phyloP scores from a whole-genome alignment of 2,888 invertebrate species.

The Trichogramma dendrolimi region DNA sequence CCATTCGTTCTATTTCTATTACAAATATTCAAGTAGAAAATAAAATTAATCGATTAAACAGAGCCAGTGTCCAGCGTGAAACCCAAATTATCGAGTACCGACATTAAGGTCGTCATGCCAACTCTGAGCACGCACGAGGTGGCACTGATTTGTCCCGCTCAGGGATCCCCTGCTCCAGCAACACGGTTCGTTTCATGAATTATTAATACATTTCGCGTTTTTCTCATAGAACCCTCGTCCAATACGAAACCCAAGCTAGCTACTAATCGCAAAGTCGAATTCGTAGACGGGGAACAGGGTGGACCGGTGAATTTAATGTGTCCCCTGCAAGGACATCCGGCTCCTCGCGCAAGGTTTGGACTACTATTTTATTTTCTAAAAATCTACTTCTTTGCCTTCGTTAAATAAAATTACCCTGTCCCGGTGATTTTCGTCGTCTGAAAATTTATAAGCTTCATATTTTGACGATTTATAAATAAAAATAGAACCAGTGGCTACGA shows the following conservation, averaged over 20 bases:
- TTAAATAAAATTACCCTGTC: conserved; percentile 44
- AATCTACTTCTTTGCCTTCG: background rate
- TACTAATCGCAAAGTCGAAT: conserved; percentile 48
- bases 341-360: conserved; percentile 49
- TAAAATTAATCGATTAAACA: conserved; percentile 39
- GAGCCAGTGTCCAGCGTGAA: conserved; percentile 69
- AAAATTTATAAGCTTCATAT: conserved; percentile 2
- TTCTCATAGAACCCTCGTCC: conserved; percentile 48
- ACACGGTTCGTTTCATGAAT: conserved; percentile 44
- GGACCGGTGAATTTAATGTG: conserved; percentile 57
- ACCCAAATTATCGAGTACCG: conserved; percentile 63
- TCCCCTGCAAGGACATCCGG: conserved; percentile 75
- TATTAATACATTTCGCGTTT: background rate
- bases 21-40: background rate
- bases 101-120: conserved; percentile 51
- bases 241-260: conserved; percentile 50
- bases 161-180: conserved; percentile 56
- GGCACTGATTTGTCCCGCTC: conserved; percentile 56
- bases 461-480: background rate
- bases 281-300: conserved; percentile 39
- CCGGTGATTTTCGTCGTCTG: conserved; percentile 50
- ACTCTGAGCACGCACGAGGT: conserved; percentile 40
- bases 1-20: background rate
- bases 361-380: background rate
- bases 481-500: conserved; percentile 59